phyloP scores from a whole-genome alignment of 2,797 vertebrate genomes.

The Nyctibius grandis region DNA sequence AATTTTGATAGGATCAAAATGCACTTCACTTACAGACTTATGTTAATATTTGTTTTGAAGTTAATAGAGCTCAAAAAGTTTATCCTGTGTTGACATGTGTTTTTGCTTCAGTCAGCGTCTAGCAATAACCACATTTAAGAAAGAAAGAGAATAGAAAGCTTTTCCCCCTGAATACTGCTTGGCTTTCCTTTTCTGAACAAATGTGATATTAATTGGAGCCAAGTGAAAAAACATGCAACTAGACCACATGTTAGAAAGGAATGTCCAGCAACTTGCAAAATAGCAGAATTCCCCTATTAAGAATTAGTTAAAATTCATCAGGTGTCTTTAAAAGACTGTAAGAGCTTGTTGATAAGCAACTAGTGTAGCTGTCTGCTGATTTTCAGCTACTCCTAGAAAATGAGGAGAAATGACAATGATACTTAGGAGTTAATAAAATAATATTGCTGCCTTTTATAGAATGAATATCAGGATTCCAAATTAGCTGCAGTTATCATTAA shows the following conservation, averaged over 20 bases:
- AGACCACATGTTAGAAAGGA: not conserved
- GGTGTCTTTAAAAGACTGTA: not conserved
- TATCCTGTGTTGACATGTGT: not conserved
- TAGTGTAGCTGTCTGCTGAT: not conserved
- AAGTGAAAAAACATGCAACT: slow-evolving; percentile 34
- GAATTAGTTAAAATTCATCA: slow-evolving; percentile 26
- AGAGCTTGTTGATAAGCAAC: not conserved
- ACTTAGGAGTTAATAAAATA: not conserved
- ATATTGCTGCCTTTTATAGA: not conserved
- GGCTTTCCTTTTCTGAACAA: slow-evolving; percentile 9
- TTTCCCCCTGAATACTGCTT: not conserved
- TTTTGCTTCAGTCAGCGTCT: not conserved
- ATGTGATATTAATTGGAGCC: slow-evolving; percentile 18
- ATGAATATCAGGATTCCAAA: not conserved
- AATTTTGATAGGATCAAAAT: not conserved
- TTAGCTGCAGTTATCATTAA: not conserved
- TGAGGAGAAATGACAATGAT: not conserved
- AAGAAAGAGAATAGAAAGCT: not conserved
- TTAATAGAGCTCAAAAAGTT: not conserved
- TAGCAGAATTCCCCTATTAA: not conserved
- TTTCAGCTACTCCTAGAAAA: not conserved
- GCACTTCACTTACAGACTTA: not conserved
- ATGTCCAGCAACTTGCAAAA: not conserved
- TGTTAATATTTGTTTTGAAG: not conserved
- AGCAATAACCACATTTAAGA: not conserved